Evolutionary conservation across 2,113 vertebrate genomes (phyloP), one percentile per base, ranked within the genome.

Genomic region (Rhizomys pruinosus): DNA sequence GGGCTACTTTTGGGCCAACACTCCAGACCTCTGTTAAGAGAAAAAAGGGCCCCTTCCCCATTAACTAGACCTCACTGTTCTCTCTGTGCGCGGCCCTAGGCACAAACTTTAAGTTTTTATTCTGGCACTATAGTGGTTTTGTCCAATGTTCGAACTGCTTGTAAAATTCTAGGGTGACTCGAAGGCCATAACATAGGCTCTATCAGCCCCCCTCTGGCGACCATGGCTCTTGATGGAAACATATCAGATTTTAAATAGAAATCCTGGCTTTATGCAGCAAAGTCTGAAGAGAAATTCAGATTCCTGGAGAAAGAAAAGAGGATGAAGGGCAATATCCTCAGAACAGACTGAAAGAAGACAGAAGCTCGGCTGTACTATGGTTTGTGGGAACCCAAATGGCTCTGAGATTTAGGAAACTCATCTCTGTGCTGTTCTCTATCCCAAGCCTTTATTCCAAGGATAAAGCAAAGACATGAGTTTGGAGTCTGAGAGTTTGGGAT

Each of bases 131-230:
- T 44, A 55, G 76, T 12, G n/a, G 71, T 52, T 96, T 96, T 87
- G 86, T 32, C 89, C 76, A 90, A 92, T 9, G 37, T 37, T 72
- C 84, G 42, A 92, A 32, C 84, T 79, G 92, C 88, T 92, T 79
- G 80, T 68, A 61, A 82, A 87, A 47, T 57, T 73, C 44, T 59
- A 12, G 86, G 88, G 79, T 76, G 71, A 80, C 42, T 25, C 59
- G 47, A 86, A 92, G 72, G 61, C 74, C 91, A 90, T 64, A 7
- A 76, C 80, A n/a, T 19, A 66, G 1, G 4, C 57, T 29, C 22
- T 55, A 39, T 7, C 32, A 13, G n/a, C 8, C 66, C 39, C 34
- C 92, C 37, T 90, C 55, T 32, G 27, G 66, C 72, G 84, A 5
- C 10, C 2, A 8, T 13, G 59, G 29, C 34, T 13, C 39, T n/a